phyloP scores from a whole-genome alignment of 2,797 vertebrate species.

The Poecilia velifera region DNA sequence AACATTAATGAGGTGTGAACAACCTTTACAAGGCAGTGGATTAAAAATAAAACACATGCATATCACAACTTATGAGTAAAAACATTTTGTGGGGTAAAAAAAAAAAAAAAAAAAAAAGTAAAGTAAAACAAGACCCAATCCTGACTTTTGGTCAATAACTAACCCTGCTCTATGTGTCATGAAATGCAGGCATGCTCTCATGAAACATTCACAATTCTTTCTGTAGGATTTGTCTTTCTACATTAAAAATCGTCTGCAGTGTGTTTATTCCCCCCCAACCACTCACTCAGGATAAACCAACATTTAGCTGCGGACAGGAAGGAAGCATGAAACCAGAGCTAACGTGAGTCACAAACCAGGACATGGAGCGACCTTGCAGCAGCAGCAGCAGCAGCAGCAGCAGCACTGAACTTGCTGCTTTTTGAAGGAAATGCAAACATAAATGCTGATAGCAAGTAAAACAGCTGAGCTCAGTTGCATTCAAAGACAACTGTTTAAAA shows the following conservation, averaged over 20 bases:
- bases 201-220: neutral
- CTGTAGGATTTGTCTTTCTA: neutral
- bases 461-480: conserved; percentile 1
- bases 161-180: neutral
- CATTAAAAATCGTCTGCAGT: neutral
- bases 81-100: neutral
- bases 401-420: conserved; percentile 6
- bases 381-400: neutral
- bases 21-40: neutral
- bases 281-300: conserved; percentile 25
- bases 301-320: conserved; percentile 6
- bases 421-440: neutral
- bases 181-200: neutral
- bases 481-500: conserved; percentile 1
- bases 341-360: conserved; percentile 11
- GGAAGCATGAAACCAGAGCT: conserved; percentile 16
- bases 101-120: neutral
- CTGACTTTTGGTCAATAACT: neutral
- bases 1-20: neutral
- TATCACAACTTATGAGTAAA: neutral
- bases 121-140: neutral
- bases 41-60: neutral
- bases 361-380: conserved; percentile 21
- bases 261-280: conserved; percentile 2
- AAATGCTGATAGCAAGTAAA: conserved; percentile 4